Evolutionary conservation across 2,888 invertebrate genomes (phyloP), one percentile per base, ranked within the genome.

Genomic region (Stenodema calcarata): DNA sequence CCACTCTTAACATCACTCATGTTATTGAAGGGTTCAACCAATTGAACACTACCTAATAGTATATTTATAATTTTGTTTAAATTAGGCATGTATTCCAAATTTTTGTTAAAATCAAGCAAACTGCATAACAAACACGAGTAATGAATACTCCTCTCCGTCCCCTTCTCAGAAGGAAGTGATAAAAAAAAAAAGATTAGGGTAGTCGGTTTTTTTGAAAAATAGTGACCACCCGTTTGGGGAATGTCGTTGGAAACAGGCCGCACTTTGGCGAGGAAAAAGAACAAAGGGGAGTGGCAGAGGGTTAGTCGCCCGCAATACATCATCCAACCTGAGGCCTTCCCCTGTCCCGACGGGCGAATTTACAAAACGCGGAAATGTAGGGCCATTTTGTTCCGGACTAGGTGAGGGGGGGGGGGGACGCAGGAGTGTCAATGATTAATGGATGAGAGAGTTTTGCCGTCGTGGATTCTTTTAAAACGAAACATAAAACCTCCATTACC

Each of bases 291-390:
- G 62, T 62, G 62, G 62, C 62, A 62, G 62, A 62, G 62, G 62
- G 62, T 62, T 62, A 62, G 62, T 62, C 18, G 62, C 62, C 23
- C 27, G 62, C 62, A 62, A 62, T 62, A 62, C 62, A 62, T 62
- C 62, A 62, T 62, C 62, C 62, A 62, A 62, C 62, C 62, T 62
- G 62, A 62, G 62, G 23, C 62, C 78, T n/a, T 18, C 44, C 78
- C 27, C 42, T 27, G 44, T 42, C 44, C 44, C 27, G 78, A 14
- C 18, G 42, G 44, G 18, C 78, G 44, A 78, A 78, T 78, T 78
- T 78, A 78, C 78, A 78, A 78, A 78, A 78, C 78, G 78, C 78
- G 78, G 78, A 78, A 78, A 78, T 78, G 78, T 78, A 78, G 78
- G 78, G 42, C 78, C 44, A 78, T 78, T 78, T 78, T 18, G 23